Evolutionary conservation across 2,888 invertebrate genomes (phyloP).

Genomic region (Meloe dianella): DNA sequence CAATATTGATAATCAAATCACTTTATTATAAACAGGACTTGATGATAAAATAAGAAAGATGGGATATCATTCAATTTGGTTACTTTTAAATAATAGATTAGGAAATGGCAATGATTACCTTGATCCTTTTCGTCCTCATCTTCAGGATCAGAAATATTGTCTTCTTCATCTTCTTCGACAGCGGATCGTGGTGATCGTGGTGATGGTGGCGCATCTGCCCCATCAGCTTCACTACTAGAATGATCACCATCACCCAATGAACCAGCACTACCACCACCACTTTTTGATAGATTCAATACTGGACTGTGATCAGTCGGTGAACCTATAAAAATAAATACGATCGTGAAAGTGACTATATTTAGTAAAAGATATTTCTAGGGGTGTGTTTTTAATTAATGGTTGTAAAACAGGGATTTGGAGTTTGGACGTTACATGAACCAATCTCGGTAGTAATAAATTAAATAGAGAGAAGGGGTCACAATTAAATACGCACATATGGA

Average conservation of each 20-base stretch:
- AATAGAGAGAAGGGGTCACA: conserved; percentile 49
- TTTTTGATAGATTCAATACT: conserved; percentile 89
- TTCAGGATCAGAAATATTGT: conserved; percentile 85
- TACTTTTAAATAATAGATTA: background rate
- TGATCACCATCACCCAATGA: conserved; percentile 70
- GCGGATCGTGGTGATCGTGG: conserved; percentile 68
- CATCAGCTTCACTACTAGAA: conserved; percentile 70
- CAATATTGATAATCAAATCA: conserved; percentile 26
- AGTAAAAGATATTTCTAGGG: conserved; percentile 6
- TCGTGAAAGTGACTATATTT: background rate
- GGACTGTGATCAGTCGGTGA: conserved; percentile 88
- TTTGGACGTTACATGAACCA: conserved; percentile 53
- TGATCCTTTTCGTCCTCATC: conserved; percentile 86
- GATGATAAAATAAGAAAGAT: background rate
- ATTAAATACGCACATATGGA: conserved; percentile 58
- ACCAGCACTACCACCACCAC: conserved; percentile 76
- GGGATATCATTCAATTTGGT: background rate
- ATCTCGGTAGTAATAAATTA: conserved; percentile 56
- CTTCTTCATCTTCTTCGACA: conserved; percentile 85
- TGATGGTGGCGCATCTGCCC: conserved; percentile 64
- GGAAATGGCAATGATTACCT: conserved; percentile 60
- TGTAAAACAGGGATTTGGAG: conserved; percentile 56
- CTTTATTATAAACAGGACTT: conserved; percentile 15
- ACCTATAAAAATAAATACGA: conserved; percentile 62
- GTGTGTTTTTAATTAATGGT: conserved; percentile 57